Evolutionary conservation across 2,797 vertebrate genomes (phyloP), one percentile per base, ranked within the genome.

Genomic region (Brachyalestes nurse): DNA sequence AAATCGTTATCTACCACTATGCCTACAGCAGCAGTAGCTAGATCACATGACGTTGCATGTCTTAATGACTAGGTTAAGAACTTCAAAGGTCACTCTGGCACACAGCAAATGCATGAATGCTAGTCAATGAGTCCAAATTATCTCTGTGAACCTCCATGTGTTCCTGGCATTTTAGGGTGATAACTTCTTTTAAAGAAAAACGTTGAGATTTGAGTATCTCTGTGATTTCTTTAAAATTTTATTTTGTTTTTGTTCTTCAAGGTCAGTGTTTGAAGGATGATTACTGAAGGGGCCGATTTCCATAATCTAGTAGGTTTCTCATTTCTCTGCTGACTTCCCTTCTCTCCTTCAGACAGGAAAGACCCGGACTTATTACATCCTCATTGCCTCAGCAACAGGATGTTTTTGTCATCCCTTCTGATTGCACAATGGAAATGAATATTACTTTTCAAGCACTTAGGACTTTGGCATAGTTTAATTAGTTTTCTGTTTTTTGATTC

Each of bases 1-100:
- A 76, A 83, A 60, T n/a, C 73, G 75, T 79, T 75, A 80, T 75
- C 82, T 80, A 28, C 51, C 69, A 77, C 40, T 23, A 47, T 71
- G 51, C 23, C 65, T 65, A 76, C n/a, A 77, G 78, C 77, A 65
- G 47, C 28, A 10, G 9, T 62, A 55, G 49, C 57, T 64, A 16
- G 57, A n/a, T 67, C n/a, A 38, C 19, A 19, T 60, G 23, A 71
- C 25, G 23, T 45, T 21, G 8, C 38, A 28, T 19, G 17, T 19
- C 45, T n/a, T 40, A 51, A 81, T 21, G 70, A 49, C 61, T 1
- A 4, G 49, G 60, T 82, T 67, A 67, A 57, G 61, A 67, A 73
- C 72, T 25, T 57, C 34, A 53, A 47, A 34, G 23, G 9, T 51
- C 23, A 25, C 14, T 53, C 19, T 2, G 16, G 45, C 25, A 28